Base-by-base conservation (phyloP, 2,113 vertebrate species). In the Conger conger region DNA sequence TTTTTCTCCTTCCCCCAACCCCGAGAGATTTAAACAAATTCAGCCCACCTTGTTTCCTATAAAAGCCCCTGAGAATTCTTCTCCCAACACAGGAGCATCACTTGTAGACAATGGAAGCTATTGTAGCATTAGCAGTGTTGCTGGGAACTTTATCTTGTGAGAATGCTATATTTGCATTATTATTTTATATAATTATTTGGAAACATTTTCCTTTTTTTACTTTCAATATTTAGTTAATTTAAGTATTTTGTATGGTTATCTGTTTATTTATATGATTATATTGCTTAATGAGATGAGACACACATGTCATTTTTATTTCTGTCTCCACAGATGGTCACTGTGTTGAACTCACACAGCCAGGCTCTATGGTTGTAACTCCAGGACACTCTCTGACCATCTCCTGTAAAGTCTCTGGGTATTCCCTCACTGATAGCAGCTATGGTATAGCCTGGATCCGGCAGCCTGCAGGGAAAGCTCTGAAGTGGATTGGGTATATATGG, bases 331-430 rank as follows among this genome's bases (percentile, higher is more conserved):
- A 54, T 68, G 57, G 57, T 38, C 57, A n/a, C 36, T 82, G 50
- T 82, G 20, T 15, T 60, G 20, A 60, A 37, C 81, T 60, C 50
- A 82, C 54, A 33, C 53, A 82, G 81, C 20, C 81, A 63, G 54
- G 33, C 4, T 38, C 36, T 37, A 60, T 37, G 30, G 54, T 27
- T 37, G 33, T 82, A 77, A 82, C 57, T 63, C 53, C 54, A n/a
- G 40, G 82, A n/a, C n/a, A n/a, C n/a, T n/a, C n/a, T n/a, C n/a
- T n/a, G n/a, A n/a, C n/a, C n/a, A n/a, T n/a, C n/a, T n/a, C n/a
- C n/a, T n/a, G n/a, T n/a, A n/a, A n/a, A n/a, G n/a, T n/a, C n/a
- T n/a, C n/a, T n/a, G n/a, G n/a, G n/a, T n/a, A n/a, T n/a, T n/a
- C n/a, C n/a, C n/a, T n/a, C n/a, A n/a, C n/a, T n/a, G n/a, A n/a